Evolutionary conservation across 2,888 invertebrate species (phyloP).

Genomic region (Sarcophaga caerulescens): DNA sequence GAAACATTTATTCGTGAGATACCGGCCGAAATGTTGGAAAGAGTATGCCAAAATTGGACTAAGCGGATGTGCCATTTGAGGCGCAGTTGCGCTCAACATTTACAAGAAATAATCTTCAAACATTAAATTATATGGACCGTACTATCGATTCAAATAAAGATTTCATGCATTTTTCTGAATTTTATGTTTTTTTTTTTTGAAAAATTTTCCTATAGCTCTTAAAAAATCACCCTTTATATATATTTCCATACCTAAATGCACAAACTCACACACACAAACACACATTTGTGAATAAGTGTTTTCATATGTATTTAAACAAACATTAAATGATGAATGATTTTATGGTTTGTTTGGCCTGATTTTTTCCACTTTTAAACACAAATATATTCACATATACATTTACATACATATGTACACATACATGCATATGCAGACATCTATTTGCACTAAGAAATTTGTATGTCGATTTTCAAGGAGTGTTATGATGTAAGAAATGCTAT

Average conservation of each 20-base stretch:
- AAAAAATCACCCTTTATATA: too few species aligned
- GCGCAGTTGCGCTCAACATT: too few species aligned
- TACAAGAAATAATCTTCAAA: too few species aligned
- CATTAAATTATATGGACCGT: too few species aligned
- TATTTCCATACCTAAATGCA: neutral
- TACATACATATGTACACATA: neutral
- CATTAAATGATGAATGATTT: slow-evolving; percentile 80
- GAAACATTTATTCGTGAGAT: too few species aligned
- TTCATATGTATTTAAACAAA: slow-evolving; percentile 63
- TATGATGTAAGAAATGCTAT: slow-evolving; percentile 63
- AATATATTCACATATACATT: neutral
- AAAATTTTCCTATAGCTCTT: too few species aligned
- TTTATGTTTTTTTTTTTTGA: too few species aligned
- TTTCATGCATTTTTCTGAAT: too few species aligned
- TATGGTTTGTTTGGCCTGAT: slow-evolving; percentile 79
- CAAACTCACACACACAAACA: neutral
- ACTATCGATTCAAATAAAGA: too few species aligned
- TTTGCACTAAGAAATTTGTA: neutral
- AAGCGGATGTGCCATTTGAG: too few species aligned
- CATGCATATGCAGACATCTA: slow-evolving; percentile 67
- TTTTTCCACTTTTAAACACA: slow-evolving; percentile 64
- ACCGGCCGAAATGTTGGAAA: too few species aligned
- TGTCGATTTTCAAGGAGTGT: slow-evolving; percentile 55
- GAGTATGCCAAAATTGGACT: too few species aligned
- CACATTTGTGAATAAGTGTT: slow-evolving; percentile 36